Evolutionary conservation across 2,113 vertebrate genomes (phyloP).

Genomic region (Manacus vitellinus): DNA sequence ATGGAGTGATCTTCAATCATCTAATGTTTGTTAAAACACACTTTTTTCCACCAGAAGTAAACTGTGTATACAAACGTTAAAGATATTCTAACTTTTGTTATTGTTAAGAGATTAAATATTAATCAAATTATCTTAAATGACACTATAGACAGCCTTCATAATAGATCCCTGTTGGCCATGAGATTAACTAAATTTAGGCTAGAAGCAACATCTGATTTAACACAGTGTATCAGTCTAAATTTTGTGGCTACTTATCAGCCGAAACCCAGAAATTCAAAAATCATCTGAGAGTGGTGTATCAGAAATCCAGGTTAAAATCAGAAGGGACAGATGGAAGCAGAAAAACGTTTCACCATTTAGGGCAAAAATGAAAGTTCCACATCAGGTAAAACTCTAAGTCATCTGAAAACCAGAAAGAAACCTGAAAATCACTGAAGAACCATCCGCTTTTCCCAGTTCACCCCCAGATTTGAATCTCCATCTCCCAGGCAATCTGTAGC

Average conservation of each 20-base stretch:
- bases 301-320: constrained; percentile 5
- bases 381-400: background rate
- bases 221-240: background rate
- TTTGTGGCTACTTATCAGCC: background rate
- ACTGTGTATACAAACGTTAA: background rate
- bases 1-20: background rate
- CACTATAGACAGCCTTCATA: background rate
- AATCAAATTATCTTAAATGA: background rate
- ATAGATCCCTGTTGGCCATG: background rate
- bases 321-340: background rate
- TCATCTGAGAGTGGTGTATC: background rate
- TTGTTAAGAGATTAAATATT: background rate
- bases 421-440: background rate
- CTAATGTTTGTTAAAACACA: background rate
- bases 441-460: background rate
- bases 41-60: background rate
- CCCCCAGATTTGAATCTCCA: background rate
- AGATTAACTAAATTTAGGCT: background rate
- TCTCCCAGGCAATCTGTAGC: background rate
- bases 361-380: background rate
- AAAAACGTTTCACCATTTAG: background rate
- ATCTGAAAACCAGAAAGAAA: background rate
- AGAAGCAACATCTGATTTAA: background rate
- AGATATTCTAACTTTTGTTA: background rate
- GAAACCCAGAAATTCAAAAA: background rate